Evolutionary conservation across 2,797 vertebrate species (phyloP).

Genomic region (Smutsia temminckii): DNA sequence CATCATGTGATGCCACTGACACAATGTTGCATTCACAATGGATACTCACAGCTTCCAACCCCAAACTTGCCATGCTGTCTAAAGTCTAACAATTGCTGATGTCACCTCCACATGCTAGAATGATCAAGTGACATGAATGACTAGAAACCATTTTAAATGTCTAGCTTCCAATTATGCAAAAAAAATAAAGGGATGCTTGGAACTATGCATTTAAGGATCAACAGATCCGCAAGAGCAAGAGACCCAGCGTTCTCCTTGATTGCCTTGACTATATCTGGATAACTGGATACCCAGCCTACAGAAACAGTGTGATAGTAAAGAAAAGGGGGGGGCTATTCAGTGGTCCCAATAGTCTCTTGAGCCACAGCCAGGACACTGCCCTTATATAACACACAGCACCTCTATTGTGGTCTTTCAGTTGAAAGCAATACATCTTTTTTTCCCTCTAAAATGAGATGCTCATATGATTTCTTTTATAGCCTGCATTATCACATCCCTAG

Average conservation of each 20-base stretch:
- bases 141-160: background rate
- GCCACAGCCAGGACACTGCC: background rate
- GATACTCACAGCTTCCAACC: background rate
- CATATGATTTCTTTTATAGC: conserved; percentile 53
- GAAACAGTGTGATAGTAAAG: background rate
- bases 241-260: background rate
- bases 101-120: background rate
- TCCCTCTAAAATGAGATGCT: conserved; percentile 24
- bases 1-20: background rate
- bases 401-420: background rate
- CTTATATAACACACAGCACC: background rate
- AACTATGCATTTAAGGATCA: background rate
- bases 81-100: background rate
- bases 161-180: background rate
- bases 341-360: background rate
- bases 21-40: background rate
- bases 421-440: conserved; percentile 50
- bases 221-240: background rate
- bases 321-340: background rate
- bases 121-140: background rate
- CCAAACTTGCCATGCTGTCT: background rate
- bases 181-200: background rate
- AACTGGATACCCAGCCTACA: background rate
- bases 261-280: background rate
- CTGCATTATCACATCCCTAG: conserved; percentile 45